Conservation (phyloP, 2,797 vertebrate species). For the Scolopax bukidnonensis region DNA sequence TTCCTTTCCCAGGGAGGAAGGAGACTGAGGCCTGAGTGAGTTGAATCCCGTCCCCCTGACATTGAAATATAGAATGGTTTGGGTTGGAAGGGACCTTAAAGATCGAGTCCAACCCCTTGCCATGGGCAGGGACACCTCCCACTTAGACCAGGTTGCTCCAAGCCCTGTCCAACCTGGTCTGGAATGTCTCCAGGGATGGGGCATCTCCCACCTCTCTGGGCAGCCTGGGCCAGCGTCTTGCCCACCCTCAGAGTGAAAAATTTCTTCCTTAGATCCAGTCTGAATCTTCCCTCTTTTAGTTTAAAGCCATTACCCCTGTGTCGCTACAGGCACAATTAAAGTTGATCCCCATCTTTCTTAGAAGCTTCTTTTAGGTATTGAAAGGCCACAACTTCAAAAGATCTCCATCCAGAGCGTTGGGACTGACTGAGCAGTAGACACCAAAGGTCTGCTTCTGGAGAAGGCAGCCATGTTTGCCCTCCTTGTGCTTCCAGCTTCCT, state of each 20-base stretch:
- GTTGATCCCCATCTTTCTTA: not conserved
- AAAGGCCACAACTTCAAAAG: not conserved
- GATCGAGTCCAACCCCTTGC: not conserved
- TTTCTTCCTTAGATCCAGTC: not conserved
- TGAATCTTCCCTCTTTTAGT: not conserved
- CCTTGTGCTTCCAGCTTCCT: not conserved
- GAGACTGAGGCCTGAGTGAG: not conserved
- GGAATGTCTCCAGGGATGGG: not conserved
- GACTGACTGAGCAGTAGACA: not conserved
- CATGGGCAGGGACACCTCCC: not conserved
- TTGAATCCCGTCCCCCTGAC: not conserved
- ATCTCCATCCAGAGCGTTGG: not conserved
- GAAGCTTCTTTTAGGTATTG: not conserved
- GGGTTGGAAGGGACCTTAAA: not conserved
- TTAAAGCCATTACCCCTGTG: not conserved
- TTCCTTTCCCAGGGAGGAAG: not conserved
- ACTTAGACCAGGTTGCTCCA: not conserved
- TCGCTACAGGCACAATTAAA: fast-evolving
- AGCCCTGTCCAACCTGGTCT: not conserved
- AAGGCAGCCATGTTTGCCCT: not conserved
- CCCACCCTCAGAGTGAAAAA: not conserved
- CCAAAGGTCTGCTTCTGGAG: not conserved
- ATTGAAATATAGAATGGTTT: not conserved
- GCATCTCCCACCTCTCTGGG: not conserved
- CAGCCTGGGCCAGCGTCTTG: fast-evolving